Evolutionary conservation across 2,888 invertebrate species (phyloP).

Genomic region (Eulithis prunata): DNA sequence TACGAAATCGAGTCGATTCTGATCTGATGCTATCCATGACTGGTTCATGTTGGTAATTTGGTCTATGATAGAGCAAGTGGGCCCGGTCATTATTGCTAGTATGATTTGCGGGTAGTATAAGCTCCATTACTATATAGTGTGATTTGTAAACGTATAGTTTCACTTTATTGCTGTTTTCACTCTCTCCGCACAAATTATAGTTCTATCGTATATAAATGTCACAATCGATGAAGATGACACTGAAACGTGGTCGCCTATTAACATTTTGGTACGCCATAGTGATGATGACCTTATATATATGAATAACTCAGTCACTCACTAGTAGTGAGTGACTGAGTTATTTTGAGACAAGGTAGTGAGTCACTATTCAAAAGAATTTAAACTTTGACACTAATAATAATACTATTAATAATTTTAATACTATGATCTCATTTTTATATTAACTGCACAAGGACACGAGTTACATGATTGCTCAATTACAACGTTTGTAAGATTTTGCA

Average conservation of each 20-base stretch:
- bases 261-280: too few species aligned
- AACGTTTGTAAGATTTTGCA: constrained; percentile 14
- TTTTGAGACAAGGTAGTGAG: too few species aligned
- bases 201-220: neutral
- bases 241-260: too few species aligned
- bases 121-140: constrained; percentile 45
- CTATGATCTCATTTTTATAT: too few species aligned
- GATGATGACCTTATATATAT: too few species aligned
- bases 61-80: constrained; percentile 49
- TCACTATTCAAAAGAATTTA: too few species aligned
- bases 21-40: constrained; percentile 33
- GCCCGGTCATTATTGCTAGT: constrained; percentile 35
- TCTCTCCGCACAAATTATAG: constrained; percentile 13
- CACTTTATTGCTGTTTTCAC: constrained; percentile 34
- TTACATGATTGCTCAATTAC: constrained; percentile 18
- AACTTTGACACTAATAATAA: too few species aligned
- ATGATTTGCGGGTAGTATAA: constrained; percentile 35
- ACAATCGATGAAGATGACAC: neutral
- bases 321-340: too few species aligned
- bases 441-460: too few species aligned
- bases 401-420: too few species aligned
- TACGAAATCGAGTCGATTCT: constrained; percentile 35
- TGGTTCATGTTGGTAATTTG: constrained; percentile 41
- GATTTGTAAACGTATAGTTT: constrained; percentile 40
- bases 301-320: too few species aligned